These are phyloP conservation scores for Dascillus cervinus DNA, from an alignment of 2,888 invertebrate genomes.

Conservation along the genomic window DNA sequence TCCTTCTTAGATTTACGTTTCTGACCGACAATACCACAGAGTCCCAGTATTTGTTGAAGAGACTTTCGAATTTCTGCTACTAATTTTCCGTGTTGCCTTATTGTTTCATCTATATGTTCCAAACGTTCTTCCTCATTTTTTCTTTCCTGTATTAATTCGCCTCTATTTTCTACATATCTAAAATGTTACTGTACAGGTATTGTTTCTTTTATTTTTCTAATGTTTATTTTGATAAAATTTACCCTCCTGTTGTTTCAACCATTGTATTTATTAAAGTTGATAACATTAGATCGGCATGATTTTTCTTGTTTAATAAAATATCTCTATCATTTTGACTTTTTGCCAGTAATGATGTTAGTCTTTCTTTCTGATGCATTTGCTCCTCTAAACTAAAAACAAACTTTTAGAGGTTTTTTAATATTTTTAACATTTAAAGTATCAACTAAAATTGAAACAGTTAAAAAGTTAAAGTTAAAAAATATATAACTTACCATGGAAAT, in stretches of 20 bases:
- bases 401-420: too few relatives aligned
- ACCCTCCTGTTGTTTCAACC: too few relatives aligned
- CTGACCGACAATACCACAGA: too few relatives aligned
- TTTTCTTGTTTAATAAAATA: constrained; percentile 44
- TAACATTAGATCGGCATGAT: constrained; percentile 45
- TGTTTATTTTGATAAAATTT: too few relatives aligned
- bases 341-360: constrained; percentile 43
- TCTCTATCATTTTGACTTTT: constrained; percentile 45
- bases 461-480: too few relatives aligned
- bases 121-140: constrained; percentile 2
- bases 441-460: too few relatives aligned
- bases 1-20: too few relatives aligned
- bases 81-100: constrained; percentile 7
- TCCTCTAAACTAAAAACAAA: constrained; percentile 42
- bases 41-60: constrained; percentile 6
- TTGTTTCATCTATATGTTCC: constrained; percentile 4
- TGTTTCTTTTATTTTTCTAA: too few relatives aligned
- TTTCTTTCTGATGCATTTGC: constrained; percentile 46
- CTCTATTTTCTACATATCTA: constrained; percentile 8
- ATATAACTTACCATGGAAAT: constrained; percentile 42
- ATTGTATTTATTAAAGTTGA: too few relatives aligned
- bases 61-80: constrained; percentile 7
- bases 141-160: constrained; percentile 4
- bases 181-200: too few relatives aligned
- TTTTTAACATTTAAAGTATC: too few relatives aligned